These are phyloP conservation scores for Sylvilagus floridanus DNA, from an alignment of 2,797 vertebrate species.

Conservation along the genomic window DNA sequence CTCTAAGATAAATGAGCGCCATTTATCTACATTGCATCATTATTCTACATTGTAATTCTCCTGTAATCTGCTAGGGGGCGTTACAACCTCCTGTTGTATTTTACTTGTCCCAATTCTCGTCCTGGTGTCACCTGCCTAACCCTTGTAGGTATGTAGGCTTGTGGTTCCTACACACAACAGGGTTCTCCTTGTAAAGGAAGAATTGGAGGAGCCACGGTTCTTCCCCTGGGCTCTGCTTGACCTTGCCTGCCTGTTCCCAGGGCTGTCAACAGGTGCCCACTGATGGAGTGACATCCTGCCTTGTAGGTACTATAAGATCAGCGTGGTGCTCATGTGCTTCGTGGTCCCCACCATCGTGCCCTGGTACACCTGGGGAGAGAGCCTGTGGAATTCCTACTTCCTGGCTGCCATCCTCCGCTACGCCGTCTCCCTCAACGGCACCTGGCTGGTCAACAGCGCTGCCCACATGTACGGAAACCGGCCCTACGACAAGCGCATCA, in stretches of 20 bases:
- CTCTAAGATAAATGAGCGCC: background rate
- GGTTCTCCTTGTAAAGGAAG: background rate
- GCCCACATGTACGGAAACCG: constrained; percentile 91
- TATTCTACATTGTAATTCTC: background rate
- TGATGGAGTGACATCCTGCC: background rate
- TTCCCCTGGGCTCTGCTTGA: background rate
- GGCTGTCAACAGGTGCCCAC: rapidly evolving
- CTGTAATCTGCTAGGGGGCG: background rate
- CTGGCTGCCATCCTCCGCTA: constrained; percentile 90
- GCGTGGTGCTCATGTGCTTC: constrained; percentile 91
- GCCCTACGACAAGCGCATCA: constrained; percentile 90
- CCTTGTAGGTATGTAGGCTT: background rate
- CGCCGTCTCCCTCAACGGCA: constrained; percentile 88
- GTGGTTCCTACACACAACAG: background rate
- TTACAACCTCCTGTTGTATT: background rate
- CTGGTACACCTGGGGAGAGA: constrained; percentile 91
- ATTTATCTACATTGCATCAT: background rate
- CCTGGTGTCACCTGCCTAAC: background rate
- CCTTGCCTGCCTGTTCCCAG: rapidly evolving
- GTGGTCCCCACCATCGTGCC: constrained; percentile 89
- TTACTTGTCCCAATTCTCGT: background rate
- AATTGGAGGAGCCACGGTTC: background rate
- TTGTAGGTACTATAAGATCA: constrained; percentile 89
- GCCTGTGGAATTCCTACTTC: constrained; percentile 91
- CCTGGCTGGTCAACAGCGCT: constrained; percentile 91